Evolutionary conservation across 2,113 vertebrate genomes (phyloP).

Genomic region (Albula goreensis): DNA sequence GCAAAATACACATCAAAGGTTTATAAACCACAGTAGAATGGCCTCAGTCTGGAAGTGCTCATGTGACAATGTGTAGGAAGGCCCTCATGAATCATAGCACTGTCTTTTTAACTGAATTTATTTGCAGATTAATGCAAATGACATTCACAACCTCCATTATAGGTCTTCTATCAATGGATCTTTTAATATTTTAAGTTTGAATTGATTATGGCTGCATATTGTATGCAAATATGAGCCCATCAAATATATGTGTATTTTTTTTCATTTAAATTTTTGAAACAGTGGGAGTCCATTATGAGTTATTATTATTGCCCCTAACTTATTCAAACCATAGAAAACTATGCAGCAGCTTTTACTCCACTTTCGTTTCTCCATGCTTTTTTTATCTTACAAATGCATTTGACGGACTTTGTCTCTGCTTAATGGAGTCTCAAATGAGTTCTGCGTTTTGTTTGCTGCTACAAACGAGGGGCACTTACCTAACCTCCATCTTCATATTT

Average conservation of each 20-base stretch:
- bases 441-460: background rate
- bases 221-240: background rate
- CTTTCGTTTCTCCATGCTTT: background rate
- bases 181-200: background rate
- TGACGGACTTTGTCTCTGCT: conserved; percentile 1
- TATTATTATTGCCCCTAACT: conserved; percentile 19
- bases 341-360: background rate
- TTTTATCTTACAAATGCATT: background rate
- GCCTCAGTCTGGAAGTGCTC: background rate
- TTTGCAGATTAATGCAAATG: background rate
- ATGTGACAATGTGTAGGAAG: background rate
- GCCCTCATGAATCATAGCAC: background rate
- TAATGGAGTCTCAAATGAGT: background rate
- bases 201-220: background rate
- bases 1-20: background rate
- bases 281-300: conserved; percentile 8
- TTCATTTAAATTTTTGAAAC: conserved; percentile 3
- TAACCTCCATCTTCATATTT: conserved; percentile 4
- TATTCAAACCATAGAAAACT: background rate
- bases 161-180: background rate
- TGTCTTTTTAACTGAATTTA: background rate
- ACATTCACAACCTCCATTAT: background rate
- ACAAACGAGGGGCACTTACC: background rate
- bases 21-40: background rate
- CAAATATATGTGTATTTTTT: background rate